Evolutionary conservation across 2,113 vertebrate species (phyloP).

Genomic region (Pterocles orientalis): DNA sequence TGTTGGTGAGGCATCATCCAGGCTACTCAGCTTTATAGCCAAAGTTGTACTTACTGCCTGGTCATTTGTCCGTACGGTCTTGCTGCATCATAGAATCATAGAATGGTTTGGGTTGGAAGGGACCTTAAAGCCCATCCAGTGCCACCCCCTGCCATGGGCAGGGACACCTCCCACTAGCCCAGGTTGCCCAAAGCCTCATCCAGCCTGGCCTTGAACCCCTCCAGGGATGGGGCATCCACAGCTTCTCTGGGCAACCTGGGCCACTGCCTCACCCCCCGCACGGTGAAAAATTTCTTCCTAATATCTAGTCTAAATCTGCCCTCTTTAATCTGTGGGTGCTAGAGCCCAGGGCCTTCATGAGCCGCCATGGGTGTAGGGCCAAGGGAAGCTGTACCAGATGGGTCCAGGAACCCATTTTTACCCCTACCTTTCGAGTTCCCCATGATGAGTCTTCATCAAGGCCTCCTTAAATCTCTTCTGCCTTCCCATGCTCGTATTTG

Average conservation of each 20-base stretch:
- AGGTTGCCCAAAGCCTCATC: too few species aligned
- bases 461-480: slow-evolving; percentile 35
- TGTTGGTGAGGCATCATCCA: neutral
- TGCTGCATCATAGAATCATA: neutral
- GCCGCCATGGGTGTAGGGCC: neutral
- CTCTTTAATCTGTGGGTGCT: accelerated
- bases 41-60: neutral
- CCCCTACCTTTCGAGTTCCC: neutral
- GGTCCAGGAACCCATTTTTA: neutral
- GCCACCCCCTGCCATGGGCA: too few species aligned
- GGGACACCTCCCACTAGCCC: too few species aligned
- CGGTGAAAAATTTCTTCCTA: too few species aligned
- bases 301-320: too few species aligned
- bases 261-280: too few species aligned
- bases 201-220: too few species aligned
- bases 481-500: slow-evolving; percentile 6
- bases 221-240: too few species aligned
- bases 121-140: too few species aligned
- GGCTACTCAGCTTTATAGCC: neutral
- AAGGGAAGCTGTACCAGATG: neutral
- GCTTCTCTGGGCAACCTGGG: too few species aligned
- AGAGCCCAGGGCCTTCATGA: neutral
- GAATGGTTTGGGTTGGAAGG: too few species aligned
- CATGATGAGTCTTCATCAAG: neutral
- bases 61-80: accelerated